Evolutionary conservation across 92 coral and sea anemone species (phyloP), one percentile per base, ranked within the genome.

Genomic region (Parazoanthus atlanticus): DNA sequence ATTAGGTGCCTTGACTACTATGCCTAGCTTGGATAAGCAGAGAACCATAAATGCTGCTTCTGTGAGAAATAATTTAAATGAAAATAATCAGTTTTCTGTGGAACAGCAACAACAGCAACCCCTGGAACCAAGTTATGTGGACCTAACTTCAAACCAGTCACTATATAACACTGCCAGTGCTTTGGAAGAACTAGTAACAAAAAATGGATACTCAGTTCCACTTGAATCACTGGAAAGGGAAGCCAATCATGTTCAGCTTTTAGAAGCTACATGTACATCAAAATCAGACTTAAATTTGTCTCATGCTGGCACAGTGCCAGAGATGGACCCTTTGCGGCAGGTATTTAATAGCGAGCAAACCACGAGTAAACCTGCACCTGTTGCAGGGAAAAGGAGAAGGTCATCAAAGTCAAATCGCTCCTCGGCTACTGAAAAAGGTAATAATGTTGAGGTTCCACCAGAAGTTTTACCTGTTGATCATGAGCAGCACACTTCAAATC

Each of bases 121-220:
- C 33, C 32, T 84, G 17, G 69, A 71, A 43, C 40, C 87, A 69
- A 71, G 40, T 69, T 84, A 69, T 43, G 78, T 84, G 25, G 67
- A 84, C 54, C 40, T 84, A 10, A 19, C 78, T 16, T 70, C 87
- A 41, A 49, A 84, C 11, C 78, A 69, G 74, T 36, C 78, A 17
- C 10, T 84, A 15, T 85, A 88, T 67, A 88, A 89, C 78, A 94
- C 95, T 80, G 36, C 91, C 15, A 86, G 87, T 88, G 93, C 94
- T 25, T 81, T 94, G 47, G 94, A 94, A 79, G 95, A 94, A 54
- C 88, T 93, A 23, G 90, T 90, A 52, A 80, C 97, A 58, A 92
- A 88, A 72, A 94, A 94, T 93, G 97, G 97, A 47, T 91, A 89
- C 43, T 89, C 89, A 23, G 38, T 93, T 70, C 83, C 90, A 47